Conservation (phyloP, 2,888 invertebrate species). For the Platycheirus rosarum region DNA sequence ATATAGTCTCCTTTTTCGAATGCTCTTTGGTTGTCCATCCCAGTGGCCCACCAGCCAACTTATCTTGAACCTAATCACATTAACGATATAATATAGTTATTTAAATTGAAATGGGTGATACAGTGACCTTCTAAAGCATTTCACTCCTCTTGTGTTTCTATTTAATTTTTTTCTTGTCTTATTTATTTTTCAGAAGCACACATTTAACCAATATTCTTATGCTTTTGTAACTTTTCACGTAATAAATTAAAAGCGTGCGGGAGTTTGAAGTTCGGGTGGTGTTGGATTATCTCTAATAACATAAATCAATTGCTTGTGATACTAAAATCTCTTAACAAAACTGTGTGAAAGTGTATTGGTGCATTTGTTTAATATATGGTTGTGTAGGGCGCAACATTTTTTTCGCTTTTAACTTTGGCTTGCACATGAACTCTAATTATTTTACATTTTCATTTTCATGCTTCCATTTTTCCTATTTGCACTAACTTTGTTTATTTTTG, state of each 20-base stretch:
- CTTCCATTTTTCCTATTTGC: slow-evolving; percentile 20
- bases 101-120: too few relatives aligned
- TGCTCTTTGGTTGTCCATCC: too few relatives aligned
- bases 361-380: slow-evolving; percentile 30
- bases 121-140: too few relatives aligned
- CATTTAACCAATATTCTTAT: background rate
- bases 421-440: background rate
- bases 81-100: too few relatives aligned
- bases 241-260: slow-evolving; percentile 11
- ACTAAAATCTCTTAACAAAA: slow-evolving; percentile 9
- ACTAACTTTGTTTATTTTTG: slow-evolving; percentile 39
- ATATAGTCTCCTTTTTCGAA: too few relatives aligned
- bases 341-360: slow-evolving; percentile 57
- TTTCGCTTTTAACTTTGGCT: slow-evolving; percentile 64
- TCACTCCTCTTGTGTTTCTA: too few relatives aligned
- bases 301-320: slow-evolving; percentile 42
- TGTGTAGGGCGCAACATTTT: slow-evolving; percentile 69
- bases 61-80: too few relatives aligned
- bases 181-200: slow-evolving; percentile 64
- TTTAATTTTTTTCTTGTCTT: too few relatives aligned
- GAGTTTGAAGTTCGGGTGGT: slow-evolving; percentile 52
- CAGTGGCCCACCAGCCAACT: too few relatives aligned
- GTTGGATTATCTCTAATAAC: slow-evolving; percentile 43
- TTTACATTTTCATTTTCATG: slow-evolving; percentile 3
- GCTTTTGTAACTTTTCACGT: background rate